These are phyloP conservation scores for Gymnobelideus leadbeateri DNA, from an alignment of 2,113 vertebrate genomes.

Conservation along the genomic window DNA sequence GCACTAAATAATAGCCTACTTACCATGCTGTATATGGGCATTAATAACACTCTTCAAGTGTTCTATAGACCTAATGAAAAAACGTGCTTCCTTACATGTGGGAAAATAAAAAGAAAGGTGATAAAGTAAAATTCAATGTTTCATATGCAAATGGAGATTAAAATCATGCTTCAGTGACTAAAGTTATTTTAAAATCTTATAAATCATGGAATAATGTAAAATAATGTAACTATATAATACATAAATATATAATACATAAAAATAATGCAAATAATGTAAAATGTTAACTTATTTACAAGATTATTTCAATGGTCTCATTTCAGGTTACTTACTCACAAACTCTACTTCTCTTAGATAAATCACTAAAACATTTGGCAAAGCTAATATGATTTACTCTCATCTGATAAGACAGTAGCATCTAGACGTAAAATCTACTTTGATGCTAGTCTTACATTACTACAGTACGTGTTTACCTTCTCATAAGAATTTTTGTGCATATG, in stretches of 20 bases:
- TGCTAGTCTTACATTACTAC: neutral
- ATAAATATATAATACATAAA: too few species aligned
- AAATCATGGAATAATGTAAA: neutral
- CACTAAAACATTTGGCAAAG: neutral
- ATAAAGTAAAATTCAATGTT: slow-evolving; percentile 47
- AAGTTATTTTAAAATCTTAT: neutral
- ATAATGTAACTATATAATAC: too few species aligned
- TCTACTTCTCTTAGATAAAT: neutral
- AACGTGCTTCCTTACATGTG: slow-evolving; percentile 89
- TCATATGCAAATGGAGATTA: slow-evolving; percentile 34
- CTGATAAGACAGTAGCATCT: neutral
- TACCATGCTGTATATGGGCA: slow-evolving; percentile 94
- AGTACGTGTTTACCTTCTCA: neutral
- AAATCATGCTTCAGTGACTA: slow-evolving; percentile 15
- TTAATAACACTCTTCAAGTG: slow-evolving; percentile 92
- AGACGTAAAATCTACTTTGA: neutral
- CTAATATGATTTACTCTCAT: neutral
- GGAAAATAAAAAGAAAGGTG: slow-evolving; percentile 51
- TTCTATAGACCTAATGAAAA: slow-evolving; percentile 91
- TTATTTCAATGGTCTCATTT: neutral
- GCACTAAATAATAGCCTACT: slow-evolving; percentile 57
- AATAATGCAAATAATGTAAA: neutral
- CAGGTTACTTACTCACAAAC: neutral
- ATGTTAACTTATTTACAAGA: slow-evolving; percentile 11
- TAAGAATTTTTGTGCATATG: neutral